A percentile compares a stretch with the other conserved stretches of the same genome.
phyloP scores from a whole-genome alignment of 2,888 invertebrate species.

The Molorchus minor region DNA sequence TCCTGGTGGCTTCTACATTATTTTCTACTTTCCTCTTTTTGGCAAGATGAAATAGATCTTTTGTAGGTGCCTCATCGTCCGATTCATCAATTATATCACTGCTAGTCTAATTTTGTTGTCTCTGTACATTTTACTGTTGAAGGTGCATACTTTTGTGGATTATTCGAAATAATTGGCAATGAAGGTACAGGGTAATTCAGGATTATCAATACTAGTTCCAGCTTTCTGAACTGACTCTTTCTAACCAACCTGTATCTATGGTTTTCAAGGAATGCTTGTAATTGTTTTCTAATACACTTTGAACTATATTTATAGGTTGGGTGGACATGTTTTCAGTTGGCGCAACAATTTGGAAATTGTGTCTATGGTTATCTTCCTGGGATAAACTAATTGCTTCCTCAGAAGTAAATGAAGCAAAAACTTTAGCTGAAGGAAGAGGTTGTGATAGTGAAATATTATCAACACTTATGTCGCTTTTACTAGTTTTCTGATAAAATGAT shows the following conservation, averaged over 20 bases:
- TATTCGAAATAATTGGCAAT: background rate
- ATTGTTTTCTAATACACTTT: slow-evolving; percentile 49
- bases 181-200: slow-evolving; percentile 20
- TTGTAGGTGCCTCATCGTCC: slow-evolving; percentile 53
- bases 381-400: slow-evolving; percentile 39
- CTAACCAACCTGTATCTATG: slow-evolving; percentile 70
- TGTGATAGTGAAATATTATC: slow-evolving; percentile 41
- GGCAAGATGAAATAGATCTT: slow-evolving; percentile 44
- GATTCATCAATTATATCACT: slow-evolving; percentile 72
- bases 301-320: slow-evolving; percentile 53
- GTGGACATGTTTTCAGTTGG: slow-evolving; percentile 32
- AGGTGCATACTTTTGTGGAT: background rate
- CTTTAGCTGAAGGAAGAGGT: slow-evolving; percentile 27
- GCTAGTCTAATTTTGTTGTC: slow-evolving; percentile 59
- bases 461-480: slow-evolving; percentile 49
- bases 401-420: slow-evolving; percentile 38
- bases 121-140: slow-evolving; percentile 15
- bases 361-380: slow-evolving; percentile 30
- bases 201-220: slow-evolving; percentile 37
- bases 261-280: slow-evolving; percentile 53
- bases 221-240: slow-evolving; percentile 64
- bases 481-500: slow-evolving; percentile 56
- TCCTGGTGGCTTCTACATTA: background rate
- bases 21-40: slow-evolving; percentile 49
- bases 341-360: slow-evolving; percentile 31